Conservation (phyloP, 2,113 vertebrate species). For the Pseudorhombus dupliciocellatus region DNA sequence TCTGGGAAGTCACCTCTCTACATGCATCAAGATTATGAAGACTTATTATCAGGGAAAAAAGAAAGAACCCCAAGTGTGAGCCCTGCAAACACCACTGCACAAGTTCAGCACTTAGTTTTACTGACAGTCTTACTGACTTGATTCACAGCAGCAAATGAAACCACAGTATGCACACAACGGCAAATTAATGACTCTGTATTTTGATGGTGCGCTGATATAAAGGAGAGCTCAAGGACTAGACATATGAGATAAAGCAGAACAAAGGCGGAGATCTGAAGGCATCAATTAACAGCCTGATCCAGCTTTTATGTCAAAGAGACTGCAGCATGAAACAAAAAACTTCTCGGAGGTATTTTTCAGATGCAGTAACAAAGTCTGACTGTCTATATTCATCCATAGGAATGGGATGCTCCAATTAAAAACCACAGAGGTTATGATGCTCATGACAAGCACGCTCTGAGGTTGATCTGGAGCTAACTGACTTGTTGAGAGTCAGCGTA, state of each 20-base stretch:
- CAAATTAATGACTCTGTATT: slow-evolving; percentile 63
- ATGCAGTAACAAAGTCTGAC: background rate
- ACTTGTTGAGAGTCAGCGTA: background rate
- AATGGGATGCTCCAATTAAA: background rate
- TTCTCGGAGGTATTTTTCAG: slow-evolving; percentile 6
- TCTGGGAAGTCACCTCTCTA: slow-evolving; percentile 84
- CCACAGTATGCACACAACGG: slow-evolving; percentile 31
- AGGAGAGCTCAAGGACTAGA: slow-evolving; percentile 56
- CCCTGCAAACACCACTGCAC: slow-evolving; percentile 3
- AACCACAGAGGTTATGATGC: background rate
- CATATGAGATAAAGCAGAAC: slow-evolving; percentile 39
- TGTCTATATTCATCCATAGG: background rate
- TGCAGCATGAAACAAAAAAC: background rate
- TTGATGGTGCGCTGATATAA: slow-evolving; percentile 55
- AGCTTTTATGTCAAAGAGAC: slow-evolving; percentile 60
- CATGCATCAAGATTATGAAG: slow-evolving; percentile 80
- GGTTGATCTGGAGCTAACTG: background rate
- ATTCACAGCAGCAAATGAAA: slow-evolving; percentile 33
- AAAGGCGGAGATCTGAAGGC: slow-evolving; percentile 55
- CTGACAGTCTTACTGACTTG: slow-evolving; percentile 15
- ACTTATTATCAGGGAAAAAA: slow-evolving; percentile 49
- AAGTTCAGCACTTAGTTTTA: slow-evolving; percentile 36
- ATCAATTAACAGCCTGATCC: slow-evolving; percentile 57
- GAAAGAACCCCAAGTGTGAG: background rate
- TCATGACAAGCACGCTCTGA: background rate